Percentiles rank a stretch among this genome's conserved stretches.
Evolutionary conservation across 2,797 vertebrate species (phyloP).

Genomic region (Enteromius viviparus): DNA sequence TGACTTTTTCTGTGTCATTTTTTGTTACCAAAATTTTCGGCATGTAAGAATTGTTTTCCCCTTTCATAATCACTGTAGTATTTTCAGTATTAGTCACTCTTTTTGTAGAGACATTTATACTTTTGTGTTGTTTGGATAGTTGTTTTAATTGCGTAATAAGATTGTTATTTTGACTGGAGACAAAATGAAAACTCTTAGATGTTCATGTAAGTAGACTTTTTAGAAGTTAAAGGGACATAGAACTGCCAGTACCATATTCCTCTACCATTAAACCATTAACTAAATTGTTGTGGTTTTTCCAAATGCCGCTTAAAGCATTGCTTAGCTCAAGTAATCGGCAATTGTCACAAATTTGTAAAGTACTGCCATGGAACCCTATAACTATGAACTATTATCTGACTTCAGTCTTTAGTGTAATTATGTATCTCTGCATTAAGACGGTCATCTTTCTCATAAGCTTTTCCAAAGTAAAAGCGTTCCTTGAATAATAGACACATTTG

Average conservation of each 20-base stretch:
- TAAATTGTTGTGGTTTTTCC: slow-evolving; percentile 40
- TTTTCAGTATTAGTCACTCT: slow-evolving; percentile 38
- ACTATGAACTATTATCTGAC: slow-evolving; percentile 17
- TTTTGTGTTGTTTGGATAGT: slow-evolving; percentile 8
- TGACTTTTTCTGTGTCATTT: not conserved
- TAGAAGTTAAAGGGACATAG: slow-evolving; percentile 39
- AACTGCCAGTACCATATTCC: slow-evolving; percentile 42
- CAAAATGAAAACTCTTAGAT: slow-evolving; percentile 19
- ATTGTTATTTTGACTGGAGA: slow-evolving; percentile 4
- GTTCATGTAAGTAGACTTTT: slow-evolving; percentile 28
- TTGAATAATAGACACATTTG: not conserved
- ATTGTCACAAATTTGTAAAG: slow-evolving; percentile 18
- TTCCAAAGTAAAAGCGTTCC: not conserved
- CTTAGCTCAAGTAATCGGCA: slow-evolving; percentile 2
- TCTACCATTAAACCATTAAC: slow-evolving; percentile 42
- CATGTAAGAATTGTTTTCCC: not conserved
- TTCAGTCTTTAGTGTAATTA: not conserved
- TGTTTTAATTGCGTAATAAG: not conserved
- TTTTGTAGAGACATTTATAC: slow-evolving; percentile 37
- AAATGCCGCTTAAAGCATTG: slow-evolving; percentile 21
- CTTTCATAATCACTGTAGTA: slow-evolving; percentile 36
- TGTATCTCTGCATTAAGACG: not conserved
- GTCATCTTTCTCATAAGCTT: not conserved
- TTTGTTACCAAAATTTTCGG: not conserved
- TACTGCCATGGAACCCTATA: slow-evolving; percentile 2